Evolutionary conservation across 1,140 invertebrate species (phyloP), one percentile per base, ranked within the genome.

Genomic region (Antheraea pernyi): DNA sequence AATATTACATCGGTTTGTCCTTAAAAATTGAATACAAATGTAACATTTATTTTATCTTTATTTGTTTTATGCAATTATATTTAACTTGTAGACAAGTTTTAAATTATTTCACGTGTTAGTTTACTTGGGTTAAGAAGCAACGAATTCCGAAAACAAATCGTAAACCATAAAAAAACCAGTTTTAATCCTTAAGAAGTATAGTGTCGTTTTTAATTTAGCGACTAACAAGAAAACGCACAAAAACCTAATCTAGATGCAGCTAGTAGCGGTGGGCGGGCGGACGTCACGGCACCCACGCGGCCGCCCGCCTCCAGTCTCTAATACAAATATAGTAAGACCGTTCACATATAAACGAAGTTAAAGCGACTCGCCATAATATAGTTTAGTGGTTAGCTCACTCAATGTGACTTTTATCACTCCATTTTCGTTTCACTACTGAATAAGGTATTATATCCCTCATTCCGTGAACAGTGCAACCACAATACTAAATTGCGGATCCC

Each of bases 241-340:
- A 36, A 63, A 63, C 30, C 19, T 37, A 63, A 63, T 36, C 19
- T 63, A 63, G 61, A 16, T 37, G 30, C 9, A 36, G 61, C 30
- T 19, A 30, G 1, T 2, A 37, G 22, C 61, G 61, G 61, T 63
- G 30, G 61, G 61, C 61, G 61, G 61, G 30, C 16, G 19, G 61
- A 63, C 61, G 61, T 63, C 61, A 63, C 61, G 46, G 46, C 46
- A 30, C 59, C 59, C 59, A 60, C 59, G 59, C 59, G 19, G 59
- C 59, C 19, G 46, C 46, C 59, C 59, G 59, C 59, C 46, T 13
- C 7, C 46, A 53, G 16, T 53, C 16, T 53, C 46, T 53, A 53
- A 53, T 53, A 53, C 46, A 53, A 53, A 53, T 53, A 42, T 11
- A 42, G 39, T 42, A 42, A 53, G 46, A n/a, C 46, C 46, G 16